Evolutionary conservation across 2,888 invertebrate genomes (phyloP).

Genomic region (Caenorhabditis afra): DNA sequence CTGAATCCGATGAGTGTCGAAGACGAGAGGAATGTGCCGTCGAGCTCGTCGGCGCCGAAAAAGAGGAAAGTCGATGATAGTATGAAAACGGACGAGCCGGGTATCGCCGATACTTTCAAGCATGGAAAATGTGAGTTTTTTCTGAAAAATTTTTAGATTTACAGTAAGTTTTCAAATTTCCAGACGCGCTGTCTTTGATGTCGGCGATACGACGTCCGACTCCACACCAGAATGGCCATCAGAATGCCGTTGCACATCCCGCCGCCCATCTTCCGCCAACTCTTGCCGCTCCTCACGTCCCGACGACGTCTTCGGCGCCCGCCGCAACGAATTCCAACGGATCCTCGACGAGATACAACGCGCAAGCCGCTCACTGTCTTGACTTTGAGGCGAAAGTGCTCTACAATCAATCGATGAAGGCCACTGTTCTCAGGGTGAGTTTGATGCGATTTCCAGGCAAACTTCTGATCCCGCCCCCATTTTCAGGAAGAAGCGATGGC

Average conservation of each 20-base stretch:
- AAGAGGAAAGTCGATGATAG: constrained; percentile 2
- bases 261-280: neutral
- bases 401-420: constrained; percentile 38
- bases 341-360: constrained; percentile 8
- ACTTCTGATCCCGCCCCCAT: neutral
- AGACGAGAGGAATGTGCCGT: constrained; percentile 5
- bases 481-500: constrained; percentile 51
- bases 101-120: neutral
- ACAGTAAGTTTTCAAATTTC: constrained; percentile 1
- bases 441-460: neutral
- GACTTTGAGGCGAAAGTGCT: constrained; percentile 46
- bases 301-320: neutral
- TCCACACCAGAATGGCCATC: neutral
- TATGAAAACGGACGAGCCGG: neutral
- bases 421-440: constrained; percentile 38
- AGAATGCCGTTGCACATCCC: neutral
- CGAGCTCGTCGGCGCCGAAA: constrained; percentile 5
- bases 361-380: constrained; percentile 18
- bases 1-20: neutral
- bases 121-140: neutral
- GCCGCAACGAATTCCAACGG: neutral
- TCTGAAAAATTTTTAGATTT: too few relatives aligned
- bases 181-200: constrained; percentile 22
- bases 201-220: constrained; percentile 18
- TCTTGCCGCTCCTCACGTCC: neutral